Base-by-base conservation (phyloP, 2,888 invertebrate species). In the Pedicia rivosa region DNA sequence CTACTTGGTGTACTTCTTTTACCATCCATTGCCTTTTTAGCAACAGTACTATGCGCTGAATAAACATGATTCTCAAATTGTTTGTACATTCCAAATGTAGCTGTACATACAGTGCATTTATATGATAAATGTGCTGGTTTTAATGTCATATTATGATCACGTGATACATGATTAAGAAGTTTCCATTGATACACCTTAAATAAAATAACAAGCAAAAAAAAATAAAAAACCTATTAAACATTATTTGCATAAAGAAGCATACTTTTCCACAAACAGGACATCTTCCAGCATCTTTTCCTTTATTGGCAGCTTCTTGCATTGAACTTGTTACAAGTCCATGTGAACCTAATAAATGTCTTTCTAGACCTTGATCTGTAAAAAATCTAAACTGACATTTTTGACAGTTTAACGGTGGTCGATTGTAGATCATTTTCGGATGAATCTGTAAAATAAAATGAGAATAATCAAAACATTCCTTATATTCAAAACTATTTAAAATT, bases 381-480 rank as follows among this genome's bases (percentile, higher is more conserved):
- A 95, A 97, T 52, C 91, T 73, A 59, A 84, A 87, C 64, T 90
- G 87, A 66, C 94, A 94, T 60, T 91, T 90, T 63, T 91, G 91
- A 63, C 94, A 94, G 64, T 88, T 90, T 46, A 94, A 68, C 32
- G 92, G 92, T 39, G 94, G 90, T 61, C 83, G 70, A 63, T 87
- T 90, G 63, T 88, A 84, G 48, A 90, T 88, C 90, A 90, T 91
- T 65, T 88, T 90, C 39, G 90, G 88, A 63, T 90, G 90, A 52
- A 91, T 91, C 60, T 62, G 35, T 3, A 45, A 35, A 25, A 29
- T 22, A 7, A 34, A 24, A 34, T 6, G 2, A 34, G 8, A 22
- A 22, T n/a, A n/a, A n/a, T n/a, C n/a, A 16, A 31, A 8, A 17
- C 17, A 8, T 14, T 17, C 2, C 19, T 4, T n/a, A 17, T 32